Percentiles rank a stretch among this genome's conserved stretches.
Conservation (phyloP, 2,888 invertebrate genomes). For the Cantharis rufa region DNA sequence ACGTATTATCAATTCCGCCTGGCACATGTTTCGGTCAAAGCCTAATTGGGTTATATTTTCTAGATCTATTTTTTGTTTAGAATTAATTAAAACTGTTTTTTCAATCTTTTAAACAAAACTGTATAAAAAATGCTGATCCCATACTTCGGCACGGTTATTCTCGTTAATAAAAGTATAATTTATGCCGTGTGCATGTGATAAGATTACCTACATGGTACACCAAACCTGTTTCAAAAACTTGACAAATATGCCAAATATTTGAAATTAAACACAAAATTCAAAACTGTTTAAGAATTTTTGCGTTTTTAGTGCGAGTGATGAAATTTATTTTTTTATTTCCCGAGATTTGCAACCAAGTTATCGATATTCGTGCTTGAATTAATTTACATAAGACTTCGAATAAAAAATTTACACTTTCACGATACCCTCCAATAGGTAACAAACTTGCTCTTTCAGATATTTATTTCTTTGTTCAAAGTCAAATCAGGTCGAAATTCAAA, state of each 20-base stretch:
- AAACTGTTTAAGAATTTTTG: background rate
- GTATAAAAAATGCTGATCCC: background rate
- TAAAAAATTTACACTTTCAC: background rate
- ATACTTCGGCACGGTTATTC: background rate
- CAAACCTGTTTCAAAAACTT: background rate
- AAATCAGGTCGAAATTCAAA: too few species aligned
- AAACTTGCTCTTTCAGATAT: background rate
- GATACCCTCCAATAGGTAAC: background rate
- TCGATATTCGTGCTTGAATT: background rate
- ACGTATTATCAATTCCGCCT: background rate
- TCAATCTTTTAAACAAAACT: background rate
- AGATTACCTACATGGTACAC: background rate
- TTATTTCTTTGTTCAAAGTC: background rate
- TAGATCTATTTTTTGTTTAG: background rate
- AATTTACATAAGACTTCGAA: background rate
- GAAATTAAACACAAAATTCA: background rate
- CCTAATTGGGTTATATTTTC: background rate
- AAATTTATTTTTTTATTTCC: background rate
- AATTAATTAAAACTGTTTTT: background rate
- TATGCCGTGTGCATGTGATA: background rate
- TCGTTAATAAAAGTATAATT: background rate
- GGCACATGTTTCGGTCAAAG: background rate
- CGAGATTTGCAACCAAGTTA: background rate
- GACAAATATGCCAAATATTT: background rate
- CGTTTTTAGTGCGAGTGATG: background rate